Evolutionary conservation across 1,140 invertebrate species (phyloP).

Genomic region (Orius laevigatus): DNA sequence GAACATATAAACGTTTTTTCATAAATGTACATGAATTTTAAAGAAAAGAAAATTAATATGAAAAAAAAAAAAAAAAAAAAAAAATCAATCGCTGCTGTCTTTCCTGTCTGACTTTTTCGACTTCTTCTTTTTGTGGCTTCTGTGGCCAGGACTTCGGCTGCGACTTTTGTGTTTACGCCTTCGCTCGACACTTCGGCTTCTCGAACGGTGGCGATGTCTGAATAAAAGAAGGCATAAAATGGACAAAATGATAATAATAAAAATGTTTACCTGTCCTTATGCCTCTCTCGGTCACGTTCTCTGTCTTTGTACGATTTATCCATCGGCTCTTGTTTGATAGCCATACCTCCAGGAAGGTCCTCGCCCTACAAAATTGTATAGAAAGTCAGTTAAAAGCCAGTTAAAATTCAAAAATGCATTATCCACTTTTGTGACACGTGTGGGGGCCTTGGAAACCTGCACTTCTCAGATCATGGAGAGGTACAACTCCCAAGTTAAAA

Average conservation of each 20-base stretch:
- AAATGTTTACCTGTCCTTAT: conserved; percentile 18
- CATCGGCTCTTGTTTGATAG: conserved; percentile 18
- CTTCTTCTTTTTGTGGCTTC: conserved; percentile 24
- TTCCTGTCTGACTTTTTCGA: conserved; percentile 22
- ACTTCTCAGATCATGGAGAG: too few relatives aligned
- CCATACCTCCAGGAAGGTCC: conserved; percentile 10
- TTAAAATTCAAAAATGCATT: not conserved
- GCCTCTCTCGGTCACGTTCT: conserved; percentile 16
- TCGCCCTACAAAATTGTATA: not conserved
- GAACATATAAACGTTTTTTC: too few relatives aligned
- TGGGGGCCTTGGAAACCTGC: too few relatives aligned
- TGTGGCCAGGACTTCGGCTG: conserved; percentile 20
- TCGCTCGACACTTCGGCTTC: conserved; percentile 20
- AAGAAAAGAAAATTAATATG: too few relatives aligned
- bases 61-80: too few relatives aligned
- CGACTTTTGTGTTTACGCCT: conserved; percentile 23
- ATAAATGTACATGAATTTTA: too few relatives aligned
- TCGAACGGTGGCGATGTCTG: conserved; percentile 21
- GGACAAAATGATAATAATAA: conserved; percentile 3
- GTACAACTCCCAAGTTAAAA: too few relatives aligned
- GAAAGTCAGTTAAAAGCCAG: not conserved
- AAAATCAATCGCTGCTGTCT: conserved; percentile 9
- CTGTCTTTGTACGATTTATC: conserved; percentile 14
- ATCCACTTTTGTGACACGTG: too few relatives aligned
- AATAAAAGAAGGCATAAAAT: too few relatives aligned